These are phyloP conservation scores for Brachyistius frenatus DNA, from an alignment of 2,113 vertebrate genomes.

Conservation along the genomic window DNA sequence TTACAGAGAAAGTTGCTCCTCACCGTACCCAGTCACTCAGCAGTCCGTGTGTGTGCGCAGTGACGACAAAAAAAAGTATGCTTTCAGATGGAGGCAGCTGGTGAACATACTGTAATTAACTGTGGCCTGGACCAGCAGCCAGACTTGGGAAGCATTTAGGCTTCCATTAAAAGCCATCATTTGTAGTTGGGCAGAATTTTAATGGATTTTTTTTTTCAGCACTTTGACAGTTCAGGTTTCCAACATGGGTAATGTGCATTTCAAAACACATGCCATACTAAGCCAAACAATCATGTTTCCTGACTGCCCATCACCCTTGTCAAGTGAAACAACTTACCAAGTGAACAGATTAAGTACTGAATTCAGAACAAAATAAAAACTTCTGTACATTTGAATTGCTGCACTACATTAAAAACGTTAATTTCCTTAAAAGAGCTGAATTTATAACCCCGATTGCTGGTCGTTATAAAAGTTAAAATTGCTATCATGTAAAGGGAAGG, in stretches of 20 bases:
- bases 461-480: conserved; percentile 33
- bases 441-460: conserved; percentile 10
- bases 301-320: conserved; percentile 29
- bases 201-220: conserved; percentile 61
- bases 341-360: conserved; percentile 18
- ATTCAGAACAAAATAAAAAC: conserved; percentile 17
- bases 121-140: conserved; percentile 68
- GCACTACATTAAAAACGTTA: conserved; percentile 32
- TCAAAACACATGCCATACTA: conserved; percentile 36
- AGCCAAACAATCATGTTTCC: conserved; percentile 29
- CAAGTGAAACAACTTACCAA: conserved; percentile 25
- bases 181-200: conserved; percentile 63
- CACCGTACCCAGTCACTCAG: conserved; percentile 37
- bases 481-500: conserved; percentile 1
- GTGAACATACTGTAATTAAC: conserved; percentile 76
- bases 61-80: conserved; percentile 4
- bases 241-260: conserved; percentile 52
- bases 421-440: conserved; percentile 32
- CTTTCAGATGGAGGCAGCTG: conserved; percentile 71
- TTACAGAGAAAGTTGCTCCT: conserved; percentile 40
- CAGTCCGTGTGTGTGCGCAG: background rate
- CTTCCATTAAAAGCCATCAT: conserved; percentile 78
- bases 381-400: background rate
- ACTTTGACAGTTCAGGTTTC: conserved; percentile 58
- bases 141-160: conserved; percentile 69